Evolutionary conservation across 2,797 vertebrate species (phyloP).

Genomic region (Crenuchus spilurus): DNA sequence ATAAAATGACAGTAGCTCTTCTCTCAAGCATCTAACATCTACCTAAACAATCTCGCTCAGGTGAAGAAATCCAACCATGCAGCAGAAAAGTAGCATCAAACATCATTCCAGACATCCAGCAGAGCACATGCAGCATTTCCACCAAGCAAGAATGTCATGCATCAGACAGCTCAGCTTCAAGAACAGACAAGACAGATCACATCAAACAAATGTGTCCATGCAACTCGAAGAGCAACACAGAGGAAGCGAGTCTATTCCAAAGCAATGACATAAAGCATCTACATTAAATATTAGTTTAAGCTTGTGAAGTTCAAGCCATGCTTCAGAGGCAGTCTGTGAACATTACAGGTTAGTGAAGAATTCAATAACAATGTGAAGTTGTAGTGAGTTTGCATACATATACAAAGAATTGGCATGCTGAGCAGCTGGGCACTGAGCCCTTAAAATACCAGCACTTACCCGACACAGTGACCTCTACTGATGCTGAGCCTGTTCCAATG

Average conservation of each 20-base stretch:
- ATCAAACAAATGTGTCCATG: conserved; percentile 7
- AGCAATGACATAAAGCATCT: neutral
- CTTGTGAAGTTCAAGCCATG: neutral
- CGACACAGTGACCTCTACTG: conserved; percentile 92
- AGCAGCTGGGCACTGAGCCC: neutral
- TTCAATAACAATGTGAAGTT: neutral
- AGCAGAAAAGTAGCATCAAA: conserved; percentile 29
- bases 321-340: conserved; percentile 45
- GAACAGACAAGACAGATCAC: conserved; percentile 1
- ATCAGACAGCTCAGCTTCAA: neutral
- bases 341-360: neutral
- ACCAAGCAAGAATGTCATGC: conserved; percentile 36
- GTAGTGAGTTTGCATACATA: conserved; percentile 25
- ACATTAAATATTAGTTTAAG: neutral
- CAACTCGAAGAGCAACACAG: neutral
- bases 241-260: conserved; percentile 2
- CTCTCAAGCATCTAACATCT: conserved; percentile 5
- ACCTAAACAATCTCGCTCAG: neutral
- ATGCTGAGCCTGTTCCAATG: conserved; percentile 88
- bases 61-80: conserved; percentile 18
- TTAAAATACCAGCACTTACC: conserved; percentile 75
- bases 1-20: neutral
- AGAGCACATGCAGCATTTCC: conserved; percentile 38
- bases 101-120: conserved; percentile 27
- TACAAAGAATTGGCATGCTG: conserved; percentile 4